Conservation (phyloP, 2,797 vertebrate genomes). For the Manis pentadactyla region DNA sequence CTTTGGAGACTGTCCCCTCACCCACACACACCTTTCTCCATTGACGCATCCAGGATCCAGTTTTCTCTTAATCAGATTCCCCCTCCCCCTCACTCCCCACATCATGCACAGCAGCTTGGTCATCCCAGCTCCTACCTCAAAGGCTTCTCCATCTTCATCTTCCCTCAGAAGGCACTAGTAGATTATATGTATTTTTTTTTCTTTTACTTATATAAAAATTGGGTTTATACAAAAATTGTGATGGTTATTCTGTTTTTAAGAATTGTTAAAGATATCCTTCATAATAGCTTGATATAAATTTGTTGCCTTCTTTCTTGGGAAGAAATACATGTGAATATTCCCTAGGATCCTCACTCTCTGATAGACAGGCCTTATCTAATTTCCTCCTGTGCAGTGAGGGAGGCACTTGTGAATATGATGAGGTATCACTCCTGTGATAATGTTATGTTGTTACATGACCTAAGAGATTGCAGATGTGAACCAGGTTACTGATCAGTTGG, state of each 20-base stretch:
- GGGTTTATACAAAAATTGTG: neutral
- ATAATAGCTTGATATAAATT: neutral
- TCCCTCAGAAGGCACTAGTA: neutral
- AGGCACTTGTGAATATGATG: neutral
- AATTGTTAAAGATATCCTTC: neutral
- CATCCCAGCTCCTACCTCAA: neutral
- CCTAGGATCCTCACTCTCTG: neutral
- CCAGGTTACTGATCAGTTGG: neutral
- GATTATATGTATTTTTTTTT: neutral
- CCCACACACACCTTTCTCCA: neutral
- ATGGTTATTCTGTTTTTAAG: neutral
- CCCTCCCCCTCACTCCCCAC: neutral
- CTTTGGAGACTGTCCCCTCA: accelerated
- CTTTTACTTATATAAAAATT: neutral
- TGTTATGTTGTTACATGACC: neutral
- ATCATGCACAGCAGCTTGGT: neutral
- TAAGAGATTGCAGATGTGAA: neutral
- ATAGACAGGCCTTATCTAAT: neutral
- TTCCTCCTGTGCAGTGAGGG: neutral
- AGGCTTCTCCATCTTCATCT: neutral
- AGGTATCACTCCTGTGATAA: neutral
- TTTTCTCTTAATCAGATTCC: neutral
- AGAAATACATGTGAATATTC: neutral
- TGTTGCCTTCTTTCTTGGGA: neutral
- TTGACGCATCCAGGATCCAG: neutral